phyloP scores from a whole-genome alignment of 2,113 vertebrate genomes.

The Nibea coibor region DNA sequence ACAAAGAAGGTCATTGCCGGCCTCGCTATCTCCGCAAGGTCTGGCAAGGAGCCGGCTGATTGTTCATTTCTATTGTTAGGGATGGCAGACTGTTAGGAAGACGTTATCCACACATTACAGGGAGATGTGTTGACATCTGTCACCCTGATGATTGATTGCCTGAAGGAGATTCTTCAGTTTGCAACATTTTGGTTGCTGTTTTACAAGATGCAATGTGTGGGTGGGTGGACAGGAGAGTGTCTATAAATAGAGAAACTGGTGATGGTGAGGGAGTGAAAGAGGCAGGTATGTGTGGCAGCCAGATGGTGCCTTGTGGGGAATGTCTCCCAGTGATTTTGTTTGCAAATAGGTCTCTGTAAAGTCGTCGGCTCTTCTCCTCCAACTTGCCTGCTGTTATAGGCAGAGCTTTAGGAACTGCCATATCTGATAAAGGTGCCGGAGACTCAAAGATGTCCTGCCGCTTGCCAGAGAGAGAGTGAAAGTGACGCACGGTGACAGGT shows the following conservation, averaged over 20 bases:
- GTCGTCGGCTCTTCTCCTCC: slow-evolving; percentile 67
- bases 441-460: slow-evolving; percentile 74
- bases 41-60: slow-evolving; percentile 50
- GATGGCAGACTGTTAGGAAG: slow-evolving; percentile 47
- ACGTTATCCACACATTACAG: slow-evolving; percentile 61
- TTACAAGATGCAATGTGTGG: slow-evolving; percentile 65
- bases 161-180: slow-evolving; percentile 65
- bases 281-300: slow-evolving; percentile 78
- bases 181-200: slow-evolving; percentile 66
- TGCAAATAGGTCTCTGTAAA: slow-evolving; percentile 82
- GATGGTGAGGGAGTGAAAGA: slow-evolving; percentile 68
- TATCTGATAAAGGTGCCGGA: slow-evolving; percentile 79
- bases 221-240: slow-evolving; percentile 58
- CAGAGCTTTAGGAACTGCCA: slow-evolving; percentile 79
- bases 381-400: slow-evolving; percentile 68
- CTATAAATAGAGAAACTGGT: slow-evolving; percentile 74
- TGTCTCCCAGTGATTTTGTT: slow-evolving; percentile 82
- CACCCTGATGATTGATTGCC: slow-evolving; percentile 67
- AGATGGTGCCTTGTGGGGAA: slow-evolving; percentile 82
- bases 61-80: slow-evolving; percentile 60
- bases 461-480: slow-evolving; percentile 69
- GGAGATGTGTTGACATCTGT: slow-evolving; percentile 63
- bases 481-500: slow-evolving; percentile 77
- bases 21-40: slow-evolving; percentile 38
- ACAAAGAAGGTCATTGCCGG: slow-evolving; percentile 64